A percentile compares a stretch with the other conserved stretches of the same genome.
Conservation (phyloP, 2,797 vertebrate species). For the Mycteria americana region DNA sequence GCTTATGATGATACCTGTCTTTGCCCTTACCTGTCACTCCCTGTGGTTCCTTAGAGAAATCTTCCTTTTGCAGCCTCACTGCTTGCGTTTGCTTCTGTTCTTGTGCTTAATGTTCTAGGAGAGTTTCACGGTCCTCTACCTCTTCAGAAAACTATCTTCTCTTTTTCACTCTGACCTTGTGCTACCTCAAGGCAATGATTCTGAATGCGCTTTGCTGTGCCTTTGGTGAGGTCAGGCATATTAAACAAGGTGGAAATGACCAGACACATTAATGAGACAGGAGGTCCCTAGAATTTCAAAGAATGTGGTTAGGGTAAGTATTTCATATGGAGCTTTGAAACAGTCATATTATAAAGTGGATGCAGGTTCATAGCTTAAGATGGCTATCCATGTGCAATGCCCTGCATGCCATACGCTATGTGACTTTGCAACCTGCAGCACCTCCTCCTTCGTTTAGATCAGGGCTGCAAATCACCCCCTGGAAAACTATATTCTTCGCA, state of each 20-base stretch:
- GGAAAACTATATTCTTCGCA: neutral
- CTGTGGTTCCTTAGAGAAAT: neutral
- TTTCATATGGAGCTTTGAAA: neutral
- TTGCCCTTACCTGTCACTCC: neutral
- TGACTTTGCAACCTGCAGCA: neutral
- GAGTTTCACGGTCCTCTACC: neutral
- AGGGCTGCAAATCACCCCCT: neutral
- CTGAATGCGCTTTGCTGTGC: neutral
- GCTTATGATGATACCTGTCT: neutral
- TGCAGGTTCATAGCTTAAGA: neutral
- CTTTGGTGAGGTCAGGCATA: neutral
- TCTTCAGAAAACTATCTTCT: neutral
- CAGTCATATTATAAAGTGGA: neutral
- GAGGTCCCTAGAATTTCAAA: neutral
- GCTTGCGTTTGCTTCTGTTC: neutral
- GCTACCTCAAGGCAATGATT: neutral
- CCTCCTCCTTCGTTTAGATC: neutral
- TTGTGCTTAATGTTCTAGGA: neutral
- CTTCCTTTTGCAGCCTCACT: neutral
- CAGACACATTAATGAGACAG: neutral
- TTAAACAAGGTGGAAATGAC: neutral
- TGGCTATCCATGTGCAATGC: neutral
- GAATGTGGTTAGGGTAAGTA: neutral
- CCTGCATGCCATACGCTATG: rapidly evolving
- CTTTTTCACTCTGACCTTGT: neutral